Evolutionary conservation across 2,888 invertebrate species (phyloP).

Genomic region (Stomorhina lunata): DNA sequence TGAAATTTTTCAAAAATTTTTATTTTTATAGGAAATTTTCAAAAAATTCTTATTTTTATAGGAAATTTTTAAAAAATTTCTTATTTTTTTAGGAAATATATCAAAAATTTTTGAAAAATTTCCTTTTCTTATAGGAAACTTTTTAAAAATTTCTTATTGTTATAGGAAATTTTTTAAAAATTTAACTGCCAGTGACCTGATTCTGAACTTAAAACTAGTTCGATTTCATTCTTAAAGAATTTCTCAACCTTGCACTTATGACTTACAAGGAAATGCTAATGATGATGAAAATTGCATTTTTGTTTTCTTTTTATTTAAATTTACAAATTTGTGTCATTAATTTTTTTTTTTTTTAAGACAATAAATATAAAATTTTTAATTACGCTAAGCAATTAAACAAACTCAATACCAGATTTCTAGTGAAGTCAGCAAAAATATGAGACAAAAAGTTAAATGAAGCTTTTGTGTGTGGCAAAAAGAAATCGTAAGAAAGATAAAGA

Average conservation of each 20-base stretch:
- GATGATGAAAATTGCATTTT: slow-evolving; percentile 11
- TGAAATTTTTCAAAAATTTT: no score
- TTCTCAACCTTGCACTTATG: slow-evolving; percentile 6
- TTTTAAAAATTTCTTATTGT: no score
- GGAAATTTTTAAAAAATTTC: no score
- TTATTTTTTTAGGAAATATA: no score
- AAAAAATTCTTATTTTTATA: no score
- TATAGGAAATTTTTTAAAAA: no score
- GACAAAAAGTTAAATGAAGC: slow-evolving; percentile 29
- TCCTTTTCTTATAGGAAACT: no score
- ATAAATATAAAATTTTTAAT: slow-evolving; percentile 13
- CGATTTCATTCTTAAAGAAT: no score
- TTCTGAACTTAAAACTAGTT: no score
- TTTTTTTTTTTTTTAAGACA: neutral
- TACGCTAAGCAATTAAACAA: slow-evolving; percentile 16
- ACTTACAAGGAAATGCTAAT: slow-evolving; percentile 13
- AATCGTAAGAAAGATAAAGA: neutral
- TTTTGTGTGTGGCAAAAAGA: slow-evolving; percentile 34
- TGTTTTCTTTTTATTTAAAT: neutral
- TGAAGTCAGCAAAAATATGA: slow-evolving; percentile 14
- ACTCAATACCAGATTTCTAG: neutral
- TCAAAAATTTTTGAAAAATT: no score
- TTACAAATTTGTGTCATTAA: slow-evolving; percentile 25
- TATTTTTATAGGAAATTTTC: no score
- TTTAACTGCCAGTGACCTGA: no score